phyloP scores from a whole-genome alignment of 2,888 invertebrate genomes.

The Aplocera efformata region DNA sequence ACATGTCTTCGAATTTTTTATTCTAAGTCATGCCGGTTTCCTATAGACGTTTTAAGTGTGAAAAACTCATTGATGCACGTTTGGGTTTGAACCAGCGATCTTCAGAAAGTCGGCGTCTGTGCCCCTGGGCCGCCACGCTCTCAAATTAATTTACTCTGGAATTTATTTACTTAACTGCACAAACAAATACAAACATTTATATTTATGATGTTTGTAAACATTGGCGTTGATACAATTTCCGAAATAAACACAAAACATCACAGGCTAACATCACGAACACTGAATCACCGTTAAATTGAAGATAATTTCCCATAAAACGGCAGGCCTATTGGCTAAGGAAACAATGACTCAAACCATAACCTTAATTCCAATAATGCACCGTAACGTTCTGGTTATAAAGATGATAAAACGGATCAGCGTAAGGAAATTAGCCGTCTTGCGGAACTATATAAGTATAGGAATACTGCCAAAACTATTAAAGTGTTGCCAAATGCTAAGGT shows the following conservation, averaged over 20 bases:
- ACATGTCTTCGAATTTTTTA: too few relatives aligned
- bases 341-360: neutral
- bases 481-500: conserved; percentile 1
- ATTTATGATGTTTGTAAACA: too few relatives aligned
- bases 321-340: neutral
- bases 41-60: too few relatives aligned
- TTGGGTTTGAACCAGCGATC: too few relatives aligned
- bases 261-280: too few relatives aligned
- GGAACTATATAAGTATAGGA: conserved; percentile 2
- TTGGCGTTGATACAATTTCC: neutral
- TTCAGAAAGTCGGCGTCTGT: too few relatives aligned
- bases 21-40: too few relatives aligned
- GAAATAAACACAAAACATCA: neutral
- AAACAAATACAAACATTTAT: too few relatives aligned
- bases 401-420: neutral
- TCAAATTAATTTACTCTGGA: too few relatives aligned
- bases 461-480: conserved; percentile 6
- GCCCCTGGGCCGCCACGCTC: too few relatives aligned
- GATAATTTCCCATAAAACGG: neutral
- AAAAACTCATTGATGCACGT: too few relatives aligned
- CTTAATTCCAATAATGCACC: neutral
- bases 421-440: neutral
- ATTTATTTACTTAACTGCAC: too few relatives aligned
- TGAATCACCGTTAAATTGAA: neutral
- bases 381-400: neutral